A percentile compares a stretch with the other conserved stretches of the same genome.
phyloP scores from a whole-genome alignment of 1,140 invertebrate genomes.

The Cyclina sinensis region DNA sequence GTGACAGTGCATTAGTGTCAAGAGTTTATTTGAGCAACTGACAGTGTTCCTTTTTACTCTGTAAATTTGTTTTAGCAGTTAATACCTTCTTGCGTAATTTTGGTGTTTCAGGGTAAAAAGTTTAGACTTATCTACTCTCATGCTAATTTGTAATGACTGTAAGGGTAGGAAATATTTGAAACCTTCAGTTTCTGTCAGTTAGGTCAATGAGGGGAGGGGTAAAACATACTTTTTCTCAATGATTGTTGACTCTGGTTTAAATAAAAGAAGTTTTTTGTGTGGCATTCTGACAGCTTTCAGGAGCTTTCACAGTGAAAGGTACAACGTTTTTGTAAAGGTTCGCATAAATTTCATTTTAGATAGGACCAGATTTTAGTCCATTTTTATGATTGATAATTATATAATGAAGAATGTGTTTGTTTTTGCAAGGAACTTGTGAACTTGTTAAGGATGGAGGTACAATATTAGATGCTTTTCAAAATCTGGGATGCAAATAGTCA shows the following conservation, averaged over 20 bases:
- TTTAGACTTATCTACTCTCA: neutral
- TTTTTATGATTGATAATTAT: too few species aligned
- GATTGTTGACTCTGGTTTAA: neutral
- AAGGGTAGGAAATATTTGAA: neutral
- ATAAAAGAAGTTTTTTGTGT: neutral
- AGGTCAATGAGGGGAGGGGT: slow-evolving; percentile 14
- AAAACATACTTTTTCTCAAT: neutral
- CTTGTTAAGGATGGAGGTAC: too few species aligned
- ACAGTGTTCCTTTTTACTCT: neutral
- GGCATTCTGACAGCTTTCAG: neutral
- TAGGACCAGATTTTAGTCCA: too few species aligned
- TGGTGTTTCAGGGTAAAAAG: neutral
- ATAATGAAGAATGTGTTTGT: too few species aligned
- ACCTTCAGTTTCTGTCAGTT: neutral
- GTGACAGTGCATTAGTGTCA: slow-evolving; percentile 49
- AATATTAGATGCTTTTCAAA: too few species aligned
- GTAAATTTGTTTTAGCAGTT: neutral
- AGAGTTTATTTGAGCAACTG: neutral
- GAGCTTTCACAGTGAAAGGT: too few species aligned
- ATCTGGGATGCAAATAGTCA: too few species aligned
- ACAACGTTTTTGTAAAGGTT: too few species aligned
- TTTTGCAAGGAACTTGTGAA: too few species aligned
- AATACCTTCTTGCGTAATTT: neutral
- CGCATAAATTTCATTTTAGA: too few species aligned
- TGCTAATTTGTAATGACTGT: neutral